Base-by-base conservation (phyloP, 2,797 vertebrate species). In the Chelonia mydas region DNA sequence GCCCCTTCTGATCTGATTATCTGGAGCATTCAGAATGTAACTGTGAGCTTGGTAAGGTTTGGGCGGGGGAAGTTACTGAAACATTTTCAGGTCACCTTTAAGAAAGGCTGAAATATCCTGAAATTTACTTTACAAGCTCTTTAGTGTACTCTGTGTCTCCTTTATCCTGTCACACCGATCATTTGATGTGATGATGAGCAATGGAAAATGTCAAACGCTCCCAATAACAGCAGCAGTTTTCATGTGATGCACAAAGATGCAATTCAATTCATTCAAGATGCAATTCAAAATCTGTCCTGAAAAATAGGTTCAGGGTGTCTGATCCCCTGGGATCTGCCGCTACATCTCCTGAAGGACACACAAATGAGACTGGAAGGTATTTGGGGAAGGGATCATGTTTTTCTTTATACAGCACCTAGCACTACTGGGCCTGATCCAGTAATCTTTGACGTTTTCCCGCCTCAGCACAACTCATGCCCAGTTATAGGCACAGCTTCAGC, bases 111-210 rank as follows among this genome's bases (percentile, higher is more conserved):
- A 94, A 84, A 25, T 49, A 37, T 79, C 87, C 89, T 89, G 55
- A 16, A 28, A 81, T 91, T 91, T 81, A n/a, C 86, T 92, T 53
- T 47, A 89, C 95, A 96, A 92, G 87, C 31, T 84, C 92, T 94
- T 77, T 57, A 80, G 77, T 87, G 31, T 92, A 90, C 92, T 77
- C 89, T 4, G 6, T 59, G n/a, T 81, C 53, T 90, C 93, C 81
- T 94, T 95, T 93, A 91, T 83, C 59, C 37, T 90, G 33, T 88
- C 83, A 86, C 28, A 23, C 25, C 41, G 65, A 80, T 95, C 28
- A 83, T 93, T 94, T 95, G n/a, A 50, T 59, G 82, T 90, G 90
- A 72, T 88, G 90, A 90, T 50, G 41, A 31, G 6, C 61, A 61
- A 84, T 41, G 21, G 21, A 72, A 87, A 95, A 90, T 41, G 13